Evolutionary conservation across 2,797 vertebrate species (phyloP).

Genomic region (Sebastolobus alascanus): DNA sequence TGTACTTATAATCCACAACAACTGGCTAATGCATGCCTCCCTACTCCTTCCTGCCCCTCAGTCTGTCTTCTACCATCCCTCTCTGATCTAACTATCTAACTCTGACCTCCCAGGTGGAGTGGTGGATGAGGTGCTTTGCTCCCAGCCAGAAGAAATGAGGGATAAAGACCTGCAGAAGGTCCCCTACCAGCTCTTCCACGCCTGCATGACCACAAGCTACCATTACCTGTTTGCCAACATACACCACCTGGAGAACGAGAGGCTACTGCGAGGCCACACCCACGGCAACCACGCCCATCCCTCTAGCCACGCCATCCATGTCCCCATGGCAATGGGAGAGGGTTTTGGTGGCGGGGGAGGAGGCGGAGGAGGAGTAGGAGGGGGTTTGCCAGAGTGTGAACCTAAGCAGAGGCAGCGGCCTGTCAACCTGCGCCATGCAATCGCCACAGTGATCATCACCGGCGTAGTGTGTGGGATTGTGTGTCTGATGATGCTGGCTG

Average conservation of each 20-base stretch:
- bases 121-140: slow-evolving; percentile 90
- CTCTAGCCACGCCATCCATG: slow-evolving; percentile 74
- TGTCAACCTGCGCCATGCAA: slow-evolving; percentile 91
- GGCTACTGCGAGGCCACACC: slow-evolving; percentile 68
- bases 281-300: slow-evolving; percentile 82
- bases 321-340: slow-evolving; percentile 76
- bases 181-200: slow-evolving; percentile 93
- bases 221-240: slow-evolving; percentile 83
- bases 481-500: slow-evolving; percentile 96
- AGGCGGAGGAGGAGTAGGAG: slow-evolving; percentile 56
- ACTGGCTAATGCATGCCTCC: neutral
- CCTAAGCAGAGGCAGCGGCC: slow-evolving; percentile 88
- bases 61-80: neutral
- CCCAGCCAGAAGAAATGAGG: slow-evolving; percentile 89
- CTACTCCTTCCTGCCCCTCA: neutral
- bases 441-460: slow-evolving; percentile 95
- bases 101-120: slow-evolving; percentile 86
- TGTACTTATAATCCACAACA: slow-evolving; percentile 19
- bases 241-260: slow-evolving; percentile 84
- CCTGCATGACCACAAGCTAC: slow-evolving; percentile 88
- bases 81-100: slow-evolving; percentile 24
- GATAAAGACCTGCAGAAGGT: slow-evolving; percentile 91
- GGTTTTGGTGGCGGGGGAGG: slow-evolving; percentile 64
- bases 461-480: slow-evolving; percentile 96
- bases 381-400: slow-evolving; percentile 84